Conservation (phyloP, 2,797 vertebrate species). For the Tenualosa ilisha region DNA sequence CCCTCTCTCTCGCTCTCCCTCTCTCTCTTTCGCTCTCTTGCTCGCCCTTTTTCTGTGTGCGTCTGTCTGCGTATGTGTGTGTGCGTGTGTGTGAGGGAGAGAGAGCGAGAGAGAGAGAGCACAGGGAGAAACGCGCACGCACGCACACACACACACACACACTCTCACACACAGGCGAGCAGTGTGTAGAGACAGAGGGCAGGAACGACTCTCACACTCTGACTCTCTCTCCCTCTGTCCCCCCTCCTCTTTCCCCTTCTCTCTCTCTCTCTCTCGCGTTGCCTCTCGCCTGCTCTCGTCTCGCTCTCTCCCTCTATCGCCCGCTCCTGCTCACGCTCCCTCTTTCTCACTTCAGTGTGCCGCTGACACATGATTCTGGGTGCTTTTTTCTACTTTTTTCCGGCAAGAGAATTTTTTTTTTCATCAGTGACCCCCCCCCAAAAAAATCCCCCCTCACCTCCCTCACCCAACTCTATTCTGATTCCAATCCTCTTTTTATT, state of each 20-base stretch:
- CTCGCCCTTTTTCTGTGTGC: constrained; percentile 64
- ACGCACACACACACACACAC: constrained; percentile 57
- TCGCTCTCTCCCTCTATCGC: constrained; percentile 40
- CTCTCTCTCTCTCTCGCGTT: constrained; percentile 37
- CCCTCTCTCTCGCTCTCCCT: constrained; percentile 49
- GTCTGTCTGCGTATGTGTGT: constrained; percentile 51
- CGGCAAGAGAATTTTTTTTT: constrained; percentile 35
- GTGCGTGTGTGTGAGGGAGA: constrained; percentile 56
- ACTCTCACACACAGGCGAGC: constrained; percentile 68
- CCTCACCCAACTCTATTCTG: constrained; percentile 51
- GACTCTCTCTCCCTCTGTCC: constrained; percentile 60
- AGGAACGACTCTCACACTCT: constrained; percentile 79
- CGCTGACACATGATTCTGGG: constrained; percentile 75
- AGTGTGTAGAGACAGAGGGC: constrained; percentile 82
- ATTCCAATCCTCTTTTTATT: constrained; percentile 78
- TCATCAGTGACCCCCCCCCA: constrained; percentile 55
- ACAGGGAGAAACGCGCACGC: constrained; percentile 67
- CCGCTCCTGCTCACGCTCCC: constrained; percentile 24
- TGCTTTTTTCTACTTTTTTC: constrained; percentile 69
- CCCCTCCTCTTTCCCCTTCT: constrained; percentile 57
- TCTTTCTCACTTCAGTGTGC: constrained; percentile 70
- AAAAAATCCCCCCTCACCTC: constrained; percentile 29
- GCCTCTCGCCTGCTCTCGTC: constrained; percentile 32
- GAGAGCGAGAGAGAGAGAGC: constrained; percentile 55
- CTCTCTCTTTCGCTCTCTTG: constrained; percentile 45